Conservation (phyloP, 1,140 invertebrate genomes). For the Oedothorax gibbosus region DNA sequence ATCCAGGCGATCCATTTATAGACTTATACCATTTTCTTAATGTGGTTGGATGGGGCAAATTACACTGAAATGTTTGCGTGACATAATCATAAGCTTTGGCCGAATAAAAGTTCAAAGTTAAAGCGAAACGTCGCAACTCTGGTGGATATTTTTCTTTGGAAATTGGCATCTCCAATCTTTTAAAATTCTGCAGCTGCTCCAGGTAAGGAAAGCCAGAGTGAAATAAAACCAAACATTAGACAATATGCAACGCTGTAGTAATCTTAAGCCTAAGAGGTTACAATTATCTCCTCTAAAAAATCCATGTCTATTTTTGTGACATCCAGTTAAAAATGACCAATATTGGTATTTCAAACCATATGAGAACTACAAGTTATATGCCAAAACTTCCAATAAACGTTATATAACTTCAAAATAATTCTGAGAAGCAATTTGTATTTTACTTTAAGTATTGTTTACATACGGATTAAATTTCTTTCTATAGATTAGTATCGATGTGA, state of each 20-base stretch:
- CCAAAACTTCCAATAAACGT: too few relatives aligned
- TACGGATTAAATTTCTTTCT: not conserved
- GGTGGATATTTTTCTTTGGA: not conserved
- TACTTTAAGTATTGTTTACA: not conserved
- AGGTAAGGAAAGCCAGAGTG: not conserved
- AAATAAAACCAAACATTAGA: not conserved
- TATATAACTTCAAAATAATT: not conserved
- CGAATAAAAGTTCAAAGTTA: constrained; percentile 2
- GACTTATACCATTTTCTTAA: not conserved
- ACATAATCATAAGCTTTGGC: not conserved
- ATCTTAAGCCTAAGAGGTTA: not conserved
- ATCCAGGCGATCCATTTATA: not conserved
- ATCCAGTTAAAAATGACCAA: too few relatives aligned
- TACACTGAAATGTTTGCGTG: not conserved
- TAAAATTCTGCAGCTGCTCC: not conserved
- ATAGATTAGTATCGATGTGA: not conserved
- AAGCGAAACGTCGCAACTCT: not conserved
- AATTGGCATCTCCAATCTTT: not conserved
- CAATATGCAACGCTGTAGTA: not conserved
- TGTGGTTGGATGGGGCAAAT: not conserved
- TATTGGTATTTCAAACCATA: too few relatives aligned
- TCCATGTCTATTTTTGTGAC: too few relatives aligned
- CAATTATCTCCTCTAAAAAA: not conserved
- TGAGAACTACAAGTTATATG: too few relatives aligned
- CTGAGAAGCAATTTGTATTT: not conserved